Evolutionary conservation across 2,113 vertebrate species (phyloP).

Genomic region (Ceyx cyanopectus): DNA sequence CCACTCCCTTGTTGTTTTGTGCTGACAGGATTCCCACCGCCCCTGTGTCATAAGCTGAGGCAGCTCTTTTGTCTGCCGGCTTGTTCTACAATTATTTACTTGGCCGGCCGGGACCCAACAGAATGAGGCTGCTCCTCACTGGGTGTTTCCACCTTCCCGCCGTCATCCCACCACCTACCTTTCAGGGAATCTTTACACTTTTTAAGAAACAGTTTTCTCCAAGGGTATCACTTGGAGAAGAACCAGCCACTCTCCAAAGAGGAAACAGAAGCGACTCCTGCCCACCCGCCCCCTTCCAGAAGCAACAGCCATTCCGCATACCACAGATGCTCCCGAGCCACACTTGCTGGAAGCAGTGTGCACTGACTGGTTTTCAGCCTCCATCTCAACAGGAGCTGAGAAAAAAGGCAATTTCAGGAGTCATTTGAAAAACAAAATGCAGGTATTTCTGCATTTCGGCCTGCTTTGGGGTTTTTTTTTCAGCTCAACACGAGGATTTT

Average conservation of each 20-base stretch:
- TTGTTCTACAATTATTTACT: constrained; percentile 85
- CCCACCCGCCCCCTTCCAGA: fast-evolving
- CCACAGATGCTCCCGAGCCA: not conserved
- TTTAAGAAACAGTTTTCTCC: not conserved
- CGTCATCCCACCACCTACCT: not conserved
- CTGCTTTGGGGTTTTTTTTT: not conserved
- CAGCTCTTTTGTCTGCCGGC: constrained; percentile 75
- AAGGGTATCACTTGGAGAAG: not conserved
- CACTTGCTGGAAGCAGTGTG: not conserved
- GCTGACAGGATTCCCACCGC: constrained; percentile 43
- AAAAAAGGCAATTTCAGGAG: not conserved
- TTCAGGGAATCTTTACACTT: not conserved
- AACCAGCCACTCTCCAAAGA: not conserved
- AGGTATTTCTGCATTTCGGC: not conserved
- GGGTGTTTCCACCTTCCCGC: not conserved
- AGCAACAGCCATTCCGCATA: not conserved
- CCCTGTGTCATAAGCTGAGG: constrained; percentile 60
- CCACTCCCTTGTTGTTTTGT: not conserved
- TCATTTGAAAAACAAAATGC: not conserved
- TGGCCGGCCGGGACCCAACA: not conserved
- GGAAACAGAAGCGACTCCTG: not conserved
- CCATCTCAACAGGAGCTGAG: not conserved
- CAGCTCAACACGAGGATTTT: not conserved
- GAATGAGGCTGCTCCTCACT: constrained; percentile 36
- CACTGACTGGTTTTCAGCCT: not conserved